Conservation (phyloP, 2,888 invertebrate species). For the Phlogophora meticulosa region DNA sequence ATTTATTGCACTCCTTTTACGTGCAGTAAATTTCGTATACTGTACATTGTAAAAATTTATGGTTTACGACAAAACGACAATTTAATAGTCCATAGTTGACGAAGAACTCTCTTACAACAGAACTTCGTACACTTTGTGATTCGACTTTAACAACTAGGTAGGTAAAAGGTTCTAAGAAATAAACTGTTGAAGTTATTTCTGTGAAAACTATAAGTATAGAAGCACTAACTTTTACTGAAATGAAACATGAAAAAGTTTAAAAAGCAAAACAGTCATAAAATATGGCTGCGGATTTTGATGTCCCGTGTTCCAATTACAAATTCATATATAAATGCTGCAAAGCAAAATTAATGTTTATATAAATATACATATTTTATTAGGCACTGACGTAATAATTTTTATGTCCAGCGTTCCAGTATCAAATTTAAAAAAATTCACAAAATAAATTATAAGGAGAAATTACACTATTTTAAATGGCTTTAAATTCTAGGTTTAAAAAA, state of each 20-base stretch:
- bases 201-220: neutral
- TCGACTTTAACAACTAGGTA: constrained; percentile 27
- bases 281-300: neutral
- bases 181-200: constrained; percentile 14
- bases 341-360: neutral
- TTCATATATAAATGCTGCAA: constrained; percentile 2
- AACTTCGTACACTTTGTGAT: constrained; percentile 26
- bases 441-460: too few species aligned
- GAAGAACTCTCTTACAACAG: constrained; percentile 23
- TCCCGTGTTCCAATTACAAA: constrained; percentile 2
- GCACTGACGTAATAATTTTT: neutral
- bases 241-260: neutral
- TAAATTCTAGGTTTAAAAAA: neutral
- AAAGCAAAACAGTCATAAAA: neutral
- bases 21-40: neutral
- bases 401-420: constrained; percentile 1
- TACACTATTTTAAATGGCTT: too few species aligned
- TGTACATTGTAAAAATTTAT: constrained; percentile 32
- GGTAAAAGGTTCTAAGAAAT: constrained; percentile 15
- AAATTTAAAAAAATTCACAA: neutral
- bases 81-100: constrained; percentile 33
- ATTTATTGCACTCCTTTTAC: constrained; percentile 11
- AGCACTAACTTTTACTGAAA: neutral
- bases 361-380: neutral
- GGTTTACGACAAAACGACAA: constrained; percentile 34